These are phyloP conservation scores for Hedychridium roseum DNA, from an alignment of 2,888 invertebrate genomes.

Conservation along the genomic window DNA sequence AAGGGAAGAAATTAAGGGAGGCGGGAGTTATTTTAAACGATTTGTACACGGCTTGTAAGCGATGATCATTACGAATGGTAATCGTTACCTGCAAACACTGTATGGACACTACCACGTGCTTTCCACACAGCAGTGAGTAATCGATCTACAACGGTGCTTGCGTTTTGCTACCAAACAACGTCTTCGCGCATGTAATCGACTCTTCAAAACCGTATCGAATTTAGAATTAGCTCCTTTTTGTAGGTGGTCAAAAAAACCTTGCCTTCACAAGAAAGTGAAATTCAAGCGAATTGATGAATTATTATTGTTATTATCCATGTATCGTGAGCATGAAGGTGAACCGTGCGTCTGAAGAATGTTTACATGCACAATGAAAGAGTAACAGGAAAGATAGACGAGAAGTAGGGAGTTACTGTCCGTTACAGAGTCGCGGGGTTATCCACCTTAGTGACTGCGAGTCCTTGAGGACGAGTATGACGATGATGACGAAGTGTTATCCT, in stretches of 20 bases:
- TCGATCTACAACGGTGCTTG: slow-evolving; percentile 11
- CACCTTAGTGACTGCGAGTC: slow-evolving; percentile 5
- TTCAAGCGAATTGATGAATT: too few species aligned
- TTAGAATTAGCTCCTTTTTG: too few species aligned
- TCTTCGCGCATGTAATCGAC: slow-evolving; percentile 1
- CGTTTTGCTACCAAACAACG: slow-evolving; percentile 13
- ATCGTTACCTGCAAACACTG: slow-evolving; percentile 24
- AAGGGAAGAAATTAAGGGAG: too few species aligned
- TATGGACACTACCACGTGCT: slow-evolving; percentile 10
- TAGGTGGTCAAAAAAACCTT: too few species aligned
- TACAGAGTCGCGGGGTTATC: slow-evolving; percentile 13
- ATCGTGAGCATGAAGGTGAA: too few species aligned
- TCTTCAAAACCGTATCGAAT: too few species aligned
- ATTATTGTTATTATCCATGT: too few species aligned
- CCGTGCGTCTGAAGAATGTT: background rate
- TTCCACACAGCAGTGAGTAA: slow-evolving; percentile 18
- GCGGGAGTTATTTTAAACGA: slow-evolving; percentile 14
- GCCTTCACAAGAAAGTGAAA: too few species aligned
- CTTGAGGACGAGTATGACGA: slow-evolving; percentile 7
- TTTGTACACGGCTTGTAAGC: slow-evolving; percentile 29
- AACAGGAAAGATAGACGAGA: slow-evolving; percentile 7
- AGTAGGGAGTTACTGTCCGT: slow-evolving; percentile 12
- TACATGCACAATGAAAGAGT: too few species aligned
- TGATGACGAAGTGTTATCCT: slow-evolving; percentile 12
- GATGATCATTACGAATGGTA: slow-evolving; percentile 30